Percentiles rank a stretch among this genome's conserved stretches.
Evolutionary conservation across 2,797 vertebrate genomes (phyloP).

Genomic region (Enoplosus armatus): DNA sequence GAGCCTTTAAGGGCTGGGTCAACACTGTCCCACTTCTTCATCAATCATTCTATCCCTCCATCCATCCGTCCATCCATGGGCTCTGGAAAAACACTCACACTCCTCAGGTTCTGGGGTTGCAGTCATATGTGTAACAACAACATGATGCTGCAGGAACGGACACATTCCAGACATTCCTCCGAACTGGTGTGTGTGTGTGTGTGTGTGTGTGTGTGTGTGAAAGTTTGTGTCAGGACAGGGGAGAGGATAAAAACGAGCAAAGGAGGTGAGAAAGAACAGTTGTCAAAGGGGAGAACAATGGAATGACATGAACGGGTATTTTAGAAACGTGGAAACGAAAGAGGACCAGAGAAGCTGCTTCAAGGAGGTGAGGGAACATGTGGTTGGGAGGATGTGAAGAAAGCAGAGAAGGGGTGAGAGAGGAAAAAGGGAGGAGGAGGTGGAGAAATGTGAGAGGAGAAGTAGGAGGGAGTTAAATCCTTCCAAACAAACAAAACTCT

Average conservation of each 20-base stretch:
- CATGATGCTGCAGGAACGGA: constrained; percentile 78
- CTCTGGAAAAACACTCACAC: constrained; percentile 73
- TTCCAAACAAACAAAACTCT: constrained; percentile 75
- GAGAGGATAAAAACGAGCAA: constrained; percentile 41
- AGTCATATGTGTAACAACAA: constrained; percentile 81
- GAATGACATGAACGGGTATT: constrained; percentile 16
- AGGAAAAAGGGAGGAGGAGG: constrained; percentile 24
- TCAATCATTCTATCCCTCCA: constrained; percentile 60
- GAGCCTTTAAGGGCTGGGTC: constrained; percentile 43
- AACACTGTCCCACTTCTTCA: constrained; percentile 58
- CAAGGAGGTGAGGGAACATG: background rate
- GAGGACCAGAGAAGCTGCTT: constrained; percentile 17
- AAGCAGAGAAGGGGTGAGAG: constrained; percentile 30
- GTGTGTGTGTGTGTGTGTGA: constrained; percentile 42
- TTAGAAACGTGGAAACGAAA: constrained; percentile 38
- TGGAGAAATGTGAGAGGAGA: constrained; percentile 54
- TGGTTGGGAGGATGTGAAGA: constrained; percentile 28
- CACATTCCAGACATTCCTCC: constrained; percentile 78
- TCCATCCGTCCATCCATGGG: constrained; percentile 53
- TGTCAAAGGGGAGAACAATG: constrained; percentile 20
- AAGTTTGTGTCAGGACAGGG: constrained; percentile 47
- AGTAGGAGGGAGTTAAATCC: constrained; percentile 48
- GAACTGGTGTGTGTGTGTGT: constrained; percentile 50
- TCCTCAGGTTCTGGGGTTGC: constrained; percentile 74
- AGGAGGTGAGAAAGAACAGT: constrained; percentile 24